phyloP scores from a whole-genome alignment of 2,113 vertebrate genomes.

The Oenanthe oenanthe region DNA sequence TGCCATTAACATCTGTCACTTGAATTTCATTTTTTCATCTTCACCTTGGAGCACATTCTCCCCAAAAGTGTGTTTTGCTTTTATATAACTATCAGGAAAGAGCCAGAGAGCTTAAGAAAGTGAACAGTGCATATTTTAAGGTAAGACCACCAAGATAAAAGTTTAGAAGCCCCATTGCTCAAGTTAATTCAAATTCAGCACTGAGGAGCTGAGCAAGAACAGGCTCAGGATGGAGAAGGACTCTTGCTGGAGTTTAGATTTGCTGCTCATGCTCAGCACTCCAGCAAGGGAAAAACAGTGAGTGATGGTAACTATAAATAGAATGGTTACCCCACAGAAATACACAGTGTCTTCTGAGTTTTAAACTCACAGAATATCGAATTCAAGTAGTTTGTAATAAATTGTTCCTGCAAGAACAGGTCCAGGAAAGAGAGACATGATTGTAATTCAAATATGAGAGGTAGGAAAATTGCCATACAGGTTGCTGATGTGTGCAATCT shows the following conservation, averaged over 20 bases:
- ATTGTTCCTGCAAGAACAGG: neutral
- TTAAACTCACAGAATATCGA: neutral
- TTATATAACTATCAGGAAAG: neutral
- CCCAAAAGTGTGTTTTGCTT: neutral
- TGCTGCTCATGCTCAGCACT: neutral
- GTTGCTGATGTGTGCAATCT: neutral
- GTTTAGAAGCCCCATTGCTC: neutral
- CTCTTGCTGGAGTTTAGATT: neutral
- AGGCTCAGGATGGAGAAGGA: neutral
- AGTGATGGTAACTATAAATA: neutral
- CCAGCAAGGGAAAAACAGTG: neutral
- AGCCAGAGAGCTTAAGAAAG: neutral
- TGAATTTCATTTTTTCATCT: neutral
- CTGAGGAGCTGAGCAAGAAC: neutral
- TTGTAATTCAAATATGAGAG: neutral
- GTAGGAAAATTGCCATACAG: neutral
- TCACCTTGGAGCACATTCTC: fast-evolving
- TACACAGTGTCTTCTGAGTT: neutral
- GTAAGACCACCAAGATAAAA: neutral
- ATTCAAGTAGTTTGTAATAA: neutral
- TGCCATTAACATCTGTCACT: neutral
- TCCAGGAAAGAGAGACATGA: neutral
- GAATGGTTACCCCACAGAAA: neutral
- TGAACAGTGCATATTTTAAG: fast-evolving
- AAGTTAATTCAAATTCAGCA: neutral